A percentile compares a stretch with the other conserved stretches of the same genome.
Conservation (phyloP, 1,140 invertebrate species). For the fruit fly (Drosophila melanogaster) region Release_6_plus_ISO1_MT NT_033777.3:24486001-24486500, state of each 20-base stretch:
- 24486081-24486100: constrained; percentile 97
- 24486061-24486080: constrained; percentile 90
- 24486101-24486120: constrained; percentile 97
- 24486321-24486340: constrained; percentile 32
- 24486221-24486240: constrained; percentile 36
- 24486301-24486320: constrained; percentile 13
- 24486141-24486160: constrained; percentile 97
- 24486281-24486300: constrained; percentile 64
- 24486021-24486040: constrained; percentile 68
- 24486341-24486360: constrained; percentile 56
- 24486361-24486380: constrained; percentile 61
- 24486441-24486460: not conserved
- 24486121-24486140: constrained; percentile 95
- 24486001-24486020: constrained; percentile 74
- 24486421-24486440: constrained; percentile 10
- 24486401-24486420: constrained; percentile 23
- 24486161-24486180: constrained; percentile 94
- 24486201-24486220: constrained; percentile 86
- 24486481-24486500: no score
- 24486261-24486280: constrained; percentile 34
- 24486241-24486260: constrained; percentile 63
- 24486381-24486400: constrained; percentile 28
- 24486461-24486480: not conserved
- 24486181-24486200: constrained; percentile 98
- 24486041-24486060: constrained; percentile 74